phyloP scores from a whole-genome alignment of 2,113 vertebrate species.

The Galemys pyrenaicus region DNA sequence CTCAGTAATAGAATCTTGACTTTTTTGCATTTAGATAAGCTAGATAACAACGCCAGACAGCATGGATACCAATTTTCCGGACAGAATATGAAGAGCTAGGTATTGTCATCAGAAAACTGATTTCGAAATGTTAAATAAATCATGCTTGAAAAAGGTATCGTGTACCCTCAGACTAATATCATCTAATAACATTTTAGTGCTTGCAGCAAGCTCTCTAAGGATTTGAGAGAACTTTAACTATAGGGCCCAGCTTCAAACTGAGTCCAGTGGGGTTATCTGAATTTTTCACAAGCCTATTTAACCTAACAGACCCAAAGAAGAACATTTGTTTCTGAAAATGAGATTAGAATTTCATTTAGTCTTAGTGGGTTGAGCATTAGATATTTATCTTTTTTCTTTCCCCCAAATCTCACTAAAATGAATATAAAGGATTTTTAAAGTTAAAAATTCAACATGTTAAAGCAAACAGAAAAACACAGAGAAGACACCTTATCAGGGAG shows the following conservation, averaged over 20 bases:
- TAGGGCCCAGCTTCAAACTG: not conserved
- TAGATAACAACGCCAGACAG: not conserved
- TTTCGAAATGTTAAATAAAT: conserved; percentile 53
- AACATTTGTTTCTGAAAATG: not conserved
- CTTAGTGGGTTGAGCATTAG: not conserved
- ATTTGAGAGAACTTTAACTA: not conserved
- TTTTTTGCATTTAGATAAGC: not conserved
- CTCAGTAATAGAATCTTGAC: not conserved
- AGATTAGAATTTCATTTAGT: not conserved
- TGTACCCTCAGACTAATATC: not conserved
- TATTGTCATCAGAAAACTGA: not conserved
- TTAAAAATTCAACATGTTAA: not conserved
- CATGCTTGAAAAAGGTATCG: not conserved
- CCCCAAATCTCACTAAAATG: conserved; percentile 13
- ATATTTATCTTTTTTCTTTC: not conserved
- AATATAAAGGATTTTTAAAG: not conserved
- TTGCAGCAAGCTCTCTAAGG: not conserved
- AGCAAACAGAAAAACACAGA: not conserved
- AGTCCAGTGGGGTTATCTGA: not conserved
- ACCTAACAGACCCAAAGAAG: not conserved
- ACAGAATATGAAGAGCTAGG: not conserved
- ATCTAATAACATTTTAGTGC: conserved; percentile 32
- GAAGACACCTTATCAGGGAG: not conserved
- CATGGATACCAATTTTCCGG: not conserved
- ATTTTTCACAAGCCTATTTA: not conserved